A percentile compares a stretch with the other conserved stretches of the same genome.
Evolutionary conservation across 2,113 vertebrate species (phyloP).

Genomic region (Anseranas semipalmata): DNA sequence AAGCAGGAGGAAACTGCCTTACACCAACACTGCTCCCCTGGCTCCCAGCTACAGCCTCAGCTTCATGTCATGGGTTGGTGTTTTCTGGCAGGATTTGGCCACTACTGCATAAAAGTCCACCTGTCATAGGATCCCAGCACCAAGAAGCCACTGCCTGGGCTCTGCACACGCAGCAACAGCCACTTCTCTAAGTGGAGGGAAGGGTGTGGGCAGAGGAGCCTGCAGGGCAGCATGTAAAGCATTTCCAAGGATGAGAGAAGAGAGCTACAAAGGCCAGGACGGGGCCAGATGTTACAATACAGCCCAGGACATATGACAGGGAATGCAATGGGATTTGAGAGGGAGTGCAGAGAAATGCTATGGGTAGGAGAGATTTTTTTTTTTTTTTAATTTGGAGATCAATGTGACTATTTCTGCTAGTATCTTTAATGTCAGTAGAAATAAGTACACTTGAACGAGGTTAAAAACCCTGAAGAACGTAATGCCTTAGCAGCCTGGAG

Average conservation of each 20-base stretch:
- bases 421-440: neutral
- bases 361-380: neutral
- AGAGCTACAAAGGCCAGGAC: neutral
- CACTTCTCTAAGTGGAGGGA: neutral
- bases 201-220: neutral
- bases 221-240: neutral
- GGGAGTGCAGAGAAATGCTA: neutral
- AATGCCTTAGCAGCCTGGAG: neutral
- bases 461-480: neutral
- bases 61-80: neutral
- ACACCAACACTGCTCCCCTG: neutral
- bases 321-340: neutral
- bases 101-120: neutral
- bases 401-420: neutral
- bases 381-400: neutral
- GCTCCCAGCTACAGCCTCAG: neutral
- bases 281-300: neutral
- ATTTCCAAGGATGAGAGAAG: neutral
- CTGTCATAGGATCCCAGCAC: neutral
- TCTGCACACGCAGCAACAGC: neutral
- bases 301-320: neutral
- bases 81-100: neutral
- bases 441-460: neutral
- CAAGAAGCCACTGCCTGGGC: too few species aligned
- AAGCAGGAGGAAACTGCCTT: neutral